phyloP scores from a whole-genome alignment of 2,797 vertebrate species.

The Enoplosus armatus region DNA sequence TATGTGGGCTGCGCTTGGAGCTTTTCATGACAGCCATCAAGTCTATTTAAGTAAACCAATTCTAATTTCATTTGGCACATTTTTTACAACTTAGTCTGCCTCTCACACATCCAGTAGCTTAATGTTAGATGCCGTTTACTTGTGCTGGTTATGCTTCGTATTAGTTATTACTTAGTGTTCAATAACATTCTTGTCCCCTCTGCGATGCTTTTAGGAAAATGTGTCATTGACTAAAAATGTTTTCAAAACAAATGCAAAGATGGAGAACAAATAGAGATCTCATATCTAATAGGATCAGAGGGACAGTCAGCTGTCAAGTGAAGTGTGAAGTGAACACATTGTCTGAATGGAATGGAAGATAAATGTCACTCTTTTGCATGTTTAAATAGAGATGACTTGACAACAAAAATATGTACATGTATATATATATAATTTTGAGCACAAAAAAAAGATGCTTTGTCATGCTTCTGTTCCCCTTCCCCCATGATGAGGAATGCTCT shows the following conservation, averaged over 20 bases:
- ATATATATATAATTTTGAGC: slow-evolving; percentile 7
- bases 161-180: neutral
- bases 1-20: neutral
- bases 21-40: neutral
- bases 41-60: neutral
- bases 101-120: neutral
- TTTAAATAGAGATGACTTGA: no score
- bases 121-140: neutral
- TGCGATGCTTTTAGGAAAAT: neutral
- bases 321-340: no score
- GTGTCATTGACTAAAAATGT: neutral
- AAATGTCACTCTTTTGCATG: no score
- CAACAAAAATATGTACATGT: no score
- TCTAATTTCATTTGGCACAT: neutral
- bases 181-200: neutral
- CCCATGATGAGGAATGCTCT: slow-evolving; percentile 8
- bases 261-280: neutral
- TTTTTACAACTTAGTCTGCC: neutral
- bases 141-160: neutral
- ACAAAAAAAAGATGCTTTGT: slow-evolving; percentile 39
- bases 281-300: neutral
- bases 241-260: neutral
- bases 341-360: no score
- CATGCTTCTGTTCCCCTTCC: slow-evolving; percentile 10
- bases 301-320: no score